Evolutionary conservation across 2,113 vertebrate genomes (phyloP).

Genomic region (Anser cygnoides): DNA sequence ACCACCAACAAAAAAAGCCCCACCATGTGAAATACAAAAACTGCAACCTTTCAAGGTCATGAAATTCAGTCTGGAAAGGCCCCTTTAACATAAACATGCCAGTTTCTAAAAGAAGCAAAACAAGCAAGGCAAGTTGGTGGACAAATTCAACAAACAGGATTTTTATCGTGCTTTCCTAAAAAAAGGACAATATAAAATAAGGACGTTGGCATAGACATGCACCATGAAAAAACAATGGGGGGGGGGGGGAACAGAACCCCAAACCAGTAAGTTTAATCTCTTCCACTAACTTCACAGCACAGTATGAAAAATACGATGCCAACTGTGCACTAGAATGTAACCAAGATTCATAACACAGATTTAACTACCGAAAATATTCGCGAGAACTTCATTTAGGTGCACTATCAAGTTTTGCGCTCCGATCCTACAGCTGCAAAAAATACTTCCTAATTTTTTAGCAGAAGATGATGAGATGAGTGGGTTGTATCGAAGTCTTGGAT

Average conservation of each 20-base stretch:
- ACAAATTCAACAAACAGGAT: conserved; percentile 39
- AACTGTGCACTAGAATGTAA: neutral
- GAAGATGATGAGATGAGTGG: neutral
- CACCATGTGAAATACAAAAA: neutral
- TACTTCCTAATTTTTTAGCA: neutral
- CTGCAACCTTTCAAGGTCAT: neutral
- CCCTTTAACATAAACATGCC: conserved; percentile 4
- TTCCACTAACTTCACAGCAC: neutral
- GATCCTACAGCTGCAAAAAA: neutral
- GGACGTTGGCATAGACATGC: neutral
- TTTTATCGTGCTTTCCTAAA: conserved; percentile 43
- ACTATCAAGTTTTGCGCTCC: neutral
- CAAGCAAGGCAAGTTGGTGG: neutral
- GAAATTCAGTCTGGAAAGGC: neutral
- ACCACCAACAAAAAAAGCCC: neutral
- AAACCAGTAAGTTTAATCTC: neutral
- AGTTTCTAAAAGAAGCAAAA: conserved; percentile 47
- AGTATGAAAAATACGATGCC: neutral
- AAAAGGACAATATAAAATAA: neutral
- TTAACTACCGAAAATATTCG: neutral
- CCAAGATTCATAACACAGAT: neutral
- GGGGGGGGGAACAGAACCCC: neutral
- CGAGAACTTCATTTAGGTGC: neutral
- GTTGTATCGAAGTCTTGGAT: neutral
- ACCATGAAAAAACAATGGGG: neutral